Evolutionary conservation across 2,113 vertebrate genomes (phyloP).

Genomic region (Typhlomys cinereus): DNA sequence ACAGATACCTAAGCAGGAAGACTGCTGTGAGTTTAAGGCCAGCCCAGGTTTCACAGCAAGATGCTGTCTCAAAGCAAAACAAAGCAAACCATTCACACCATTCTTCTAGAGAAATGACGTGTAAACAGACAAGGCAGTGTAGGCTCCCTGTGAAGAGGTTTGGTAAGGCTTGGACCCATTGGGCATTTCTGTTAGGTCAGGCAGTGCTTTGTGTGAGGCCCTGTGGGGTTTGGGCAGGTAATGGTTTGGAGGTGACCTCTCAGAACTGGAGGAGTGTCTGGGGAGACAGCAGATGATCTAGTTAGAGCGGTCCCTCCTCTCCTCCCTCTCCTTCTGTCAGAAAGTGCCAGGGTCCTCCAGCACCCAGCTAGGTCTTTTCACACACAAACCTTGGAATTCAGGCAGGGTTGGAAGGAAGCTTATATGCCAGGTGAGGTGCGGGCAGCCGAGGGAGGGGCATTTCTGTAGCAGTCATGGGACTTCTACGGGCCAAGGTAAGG

Average conservation of each 20-base stretch:
- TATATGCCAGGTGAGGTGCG: not conserved
- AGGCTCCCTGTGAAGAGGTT: not conserved
- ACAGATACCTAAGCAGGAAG: no score
- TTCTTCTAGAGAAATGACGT: not conserved
- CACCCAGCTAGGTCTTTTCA: conserved; percentile 42
- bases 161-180: not conserved
- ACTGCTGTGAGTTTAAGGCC: not conserved
- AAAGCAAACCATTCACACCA: not conserved
- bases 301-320: not conserved
- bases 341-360: conserved; percentile 34
- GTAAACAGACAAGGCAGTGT: not conserved
- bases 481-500: not conserved
- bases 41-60: not conserved
- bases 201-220: not conserved
- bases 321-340: not conserved
- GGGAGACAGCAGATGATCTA: conserved; percentile 31
- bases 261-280: not conserved
- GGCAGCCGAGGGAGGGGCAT: not conserved
- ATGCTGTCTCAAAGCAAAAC: not conserved
- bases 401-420: not conserved
- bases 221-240: not conserved
- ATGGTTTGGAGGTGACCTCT: not conserved
- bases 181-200: not conserved
- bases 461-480: conserved; percentile 1
- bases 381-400: conserved; percentile 33